These are phyloP conservation scores for Remorina albescens DNA, from an alignment of 2,797 vertebrate genomes.

Conservation along the genomic window DNA sequence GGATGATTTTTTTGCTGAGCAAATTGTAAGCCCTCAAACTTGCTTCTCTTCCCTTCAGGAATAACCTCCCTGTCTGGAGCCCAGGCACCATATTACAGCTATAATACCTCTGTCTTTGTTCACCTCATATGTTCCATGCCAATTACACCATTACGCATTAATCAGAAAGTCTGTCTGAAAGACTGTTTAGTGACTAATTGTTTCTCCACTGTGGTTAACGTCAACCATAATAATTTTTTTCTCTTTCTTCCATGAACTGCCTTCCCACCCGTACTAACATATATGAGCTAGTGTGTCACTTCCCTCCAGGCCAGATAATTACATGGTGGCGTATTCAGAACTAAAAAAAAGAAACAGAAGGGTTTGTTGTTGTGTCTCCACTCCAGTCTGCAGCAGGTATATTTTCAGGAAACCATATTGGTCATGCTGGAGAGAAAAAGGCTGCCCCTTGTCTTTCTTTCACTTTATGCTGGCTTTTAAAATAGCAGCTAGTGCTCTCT, in stretches of 20 bases:
- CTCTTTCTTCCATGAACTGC: conserved; percentile 1
- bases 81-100: not conserved
- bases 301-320: conserved; percentile 57
- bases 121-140: conserved; percentile 7
- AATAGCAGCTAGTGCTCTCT: conserved; percentile 61
- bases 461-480: conserved; percentile 40
- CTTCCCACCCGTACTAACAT: conserved; percentile 47
- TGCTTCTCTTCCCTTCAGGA: not conserved
- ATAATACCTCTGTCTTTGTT: not conserved
- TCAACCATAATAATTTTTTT: conserved; percentile 25
- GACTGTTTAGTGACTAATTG: conserved; percentile 49
- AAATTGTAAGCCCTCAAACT: not conserved
- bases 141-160: conserved; percentile 4
- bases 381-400: conserved; percentile 49
- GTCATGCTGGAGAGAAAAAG: conserved; percentile 38
- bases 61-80: not conserved
- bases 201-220: conserved; percentile 45
- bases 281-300: conserved; percentile 51
- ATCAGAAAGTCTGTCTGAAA: conserved; percentile 27
- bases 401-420: conserved; percentile 45
- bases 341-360: conserved; percentile 38
- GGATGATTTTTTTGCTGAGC: not conserved
- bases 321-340: conserved; percentile 33
- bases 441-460: conserved; percentile 36
- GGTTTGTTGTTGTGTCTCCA: conserved; percentile 51